phyloP scores from a whole-genome alignment of 2,797 vertebrate species.

The Platyrinchus mystaceus region DNA sequence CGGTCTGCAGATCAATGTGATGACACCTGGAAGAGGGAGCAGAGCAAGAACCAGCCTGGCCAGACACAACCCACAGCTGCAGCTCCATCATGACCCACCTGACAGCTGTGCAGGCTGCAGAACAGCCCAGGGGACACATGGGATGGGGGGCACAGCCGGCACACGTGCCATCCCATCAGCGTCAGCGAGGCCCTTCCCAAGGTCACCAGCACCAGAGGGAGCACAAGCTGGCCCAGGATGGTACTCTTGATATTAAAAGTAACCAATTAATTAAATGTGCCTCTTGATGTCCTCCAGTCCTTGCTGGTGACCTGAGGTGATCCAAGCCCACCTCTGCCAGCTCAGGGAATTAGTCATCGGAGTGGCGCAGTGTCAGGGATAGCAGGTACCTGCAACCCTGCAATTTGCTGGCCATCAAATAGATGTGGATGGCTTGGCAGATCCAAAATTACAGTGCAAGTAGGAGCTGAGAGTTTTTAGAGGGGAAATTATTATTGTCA shows the following conservation, averaged over 20 bases:
- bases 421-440: slow-evolving; percentile 5
- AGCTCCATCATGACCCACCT: accelerated
- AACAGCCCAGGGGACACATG: accelerated
- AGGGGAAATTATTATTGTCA: slow-evolving; percentile 59
- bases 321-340: not conserved
- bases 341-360: not conserved
- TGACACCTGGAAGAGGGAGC: not conserved
- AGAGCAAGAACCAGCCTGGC: not conserved
- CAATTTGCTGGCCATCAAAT: not conserved
- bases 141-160: accelerated
- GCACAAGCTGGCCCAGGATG: not conserved
- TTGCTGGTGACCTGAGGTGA: not conserved
- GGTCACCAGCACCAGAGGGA: not conserved
- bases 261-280: not conserved
- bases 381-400: not conserved
- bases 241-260: not conserved
- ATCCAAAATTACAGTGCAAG: slow-evolving; percentile 35
- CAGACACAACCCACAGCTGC: not conserved
- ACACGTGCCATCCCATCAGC: accelerated
- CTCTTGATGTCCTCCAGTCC: not conserved
- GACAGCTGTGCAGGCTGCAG: accelerated
- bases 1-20: accelerated
- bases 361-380: accelerated
- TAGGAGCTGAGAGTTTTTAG: slow-evolving; percentile 42
- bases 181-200: accelerated